Base-by-base conservation (phyloP, 2,888 invertebrate genomes). In the Cecidostiba fungosa region DNA sequence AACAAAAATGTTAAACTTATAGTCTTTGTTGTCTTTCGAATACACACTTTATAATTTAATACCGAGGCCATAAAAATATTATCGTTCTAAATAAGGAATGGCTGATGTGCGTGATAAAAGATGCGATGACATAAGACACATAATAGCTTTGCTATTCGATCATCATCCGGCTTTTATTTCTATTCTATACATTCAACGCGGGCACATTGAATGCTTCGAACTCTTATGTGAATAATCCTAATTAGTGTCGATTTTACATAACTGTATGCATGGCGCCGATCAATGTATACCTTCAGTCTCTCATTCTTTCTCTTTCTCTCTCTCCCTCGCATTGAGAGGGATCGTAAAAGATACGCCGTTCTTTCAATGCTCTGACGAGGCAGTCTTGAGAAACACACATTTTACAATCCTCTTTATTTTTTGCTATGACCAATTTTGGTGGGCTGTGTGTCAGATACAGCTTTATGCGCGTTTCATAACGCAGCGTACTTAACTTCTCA, bases 241-340 rank as follows among this genome's bases (percentile, higher is more conserved):
- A 82, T 82, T 77, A 82, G 69, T 10, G 66, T 76, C 66, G 69
- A 82, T 82, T 82, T 74, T 81, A 81, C 62, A 39, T 74, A 82
- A 73, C 76, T 39, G 29, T 19, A 6, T 69, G 26, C 36, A 8
- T 14, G 43, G 66, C 39, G 59, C 19, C 54, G n/a, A 73, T 54
- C 32, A 73, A 26, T 23, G 29, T 29, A n/a, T n/a, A 19, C 36
- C n/a, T 36, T 39, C 10, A 54, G 47, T 78, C 19, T 19, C 16
- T 16, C 16, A 14, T 16, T 50, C 16, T 8, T 6, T 8, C 14
- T 8, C 8, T 12, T 6, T 16, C 16, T 19, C 16, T 19, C 54
- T 54, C 54, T 23, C 8, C 16, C 54, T 69, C 12, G 59, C 26
- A 72, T 70, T 14, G 50, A 26, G 39, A 36, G 54, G 59, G 54